These are phyloP conservation scores for Hestina assimilis DNA, from an alignment of 1,140 invertebrate genomes.

Conservation along the genomic window DNA sequence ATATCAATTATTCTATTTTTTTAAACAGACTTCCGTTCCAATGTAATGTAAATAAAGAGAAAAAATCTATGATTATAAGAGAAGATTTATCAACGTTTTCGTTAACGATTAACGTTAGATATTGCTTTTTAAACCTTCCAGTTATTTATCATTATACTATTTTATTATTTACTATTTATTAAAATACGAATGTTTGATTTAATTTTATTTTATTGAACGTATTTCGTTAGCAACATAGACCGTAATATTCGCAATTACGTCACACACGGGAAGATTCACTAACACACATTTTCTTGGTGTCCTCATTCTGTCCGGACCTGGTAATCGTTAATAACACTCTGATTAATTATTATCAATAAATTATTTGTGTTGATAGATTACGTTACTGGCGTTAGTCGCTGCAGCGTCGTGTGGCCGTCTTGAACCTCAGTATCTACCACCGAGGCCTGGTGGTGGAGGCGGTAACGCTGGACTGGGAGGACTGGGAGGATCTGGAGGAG, in stretches of 20 bases:
- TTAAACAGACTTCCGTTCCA: no score
- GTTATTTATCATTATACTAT: no score
- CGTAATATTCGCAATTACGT: background rate
- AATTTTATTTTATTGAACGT: no score
- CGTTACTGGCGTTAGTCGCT: constrained; percentile 45
- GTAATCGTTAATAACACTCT: background rate
- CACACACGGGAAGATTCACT: background rate
- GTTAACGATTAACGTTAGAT: no score
- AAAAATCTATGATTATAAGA: no score
- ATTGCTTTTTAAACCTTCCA: no score
- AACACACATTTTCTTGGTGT: background rate
- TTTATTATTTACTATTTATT: no score
- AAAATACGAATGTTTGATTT: no score
- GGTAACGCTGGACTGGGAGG: constrained; percentile 28
- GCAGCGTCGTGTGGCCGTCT: constrained; percentile 53
- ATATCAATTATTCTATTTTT: no score
- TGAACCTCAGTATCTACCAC: constrained; percentile 65
- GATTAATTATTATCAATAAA: background rate
- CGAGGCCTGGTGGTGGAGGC: constrained; percentile 44
- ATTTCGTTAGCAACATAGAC: background rate
- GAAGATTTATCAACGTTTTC: no score
- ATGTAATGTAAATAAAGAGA: no score
- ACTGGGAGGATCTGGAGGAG: constrained; percentile 25
- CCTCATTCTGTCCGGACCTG: constrained; percentile 3
- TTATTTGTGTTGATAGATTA: constrained; percentile 35